Percentiles rank a stretch among this genome's conserved stretches.
Conservation (phyloP, 2,797 vertebrate genomes). For the Yasuhikotakia modesta region DNA sequence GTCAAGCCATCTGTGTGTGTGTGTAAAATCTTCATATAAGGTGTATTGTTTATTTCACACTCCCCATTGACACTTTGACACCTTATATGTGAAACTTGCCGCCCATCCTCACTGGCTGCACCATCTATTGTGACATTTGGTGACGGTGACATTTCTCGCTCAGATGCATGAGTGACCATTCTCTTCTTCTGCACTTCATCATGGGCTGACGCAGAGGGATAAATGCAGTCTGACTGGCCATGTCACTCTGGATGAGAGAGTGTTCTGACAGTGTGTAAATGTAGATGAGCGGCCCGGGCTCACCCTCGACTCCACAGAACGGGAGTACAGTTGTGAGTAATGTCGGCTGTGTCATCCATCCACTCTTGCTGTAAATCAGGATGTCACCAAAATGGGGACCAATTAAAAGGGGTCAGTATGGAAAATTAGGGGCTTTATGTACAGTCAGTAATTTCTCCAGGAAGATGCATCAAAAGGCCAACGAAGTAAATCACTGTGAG, state of each 20-base stretch:
- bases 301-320: conserved; percentile 35
- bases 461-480: conserved; percentile 71
- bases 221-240: conserved; percentile 49
- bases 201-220: conserved; percentile 32
- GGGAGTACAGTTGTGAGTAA: conserved; percentile 38
- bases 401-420: conserved; percentile 71
- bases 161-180: conserved; percentile 51
- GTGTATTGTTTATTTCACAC: conserved; percentile 60
- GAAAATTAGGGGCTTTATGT: conserved; percentile 64
- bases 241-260: conserved; percentile 51
- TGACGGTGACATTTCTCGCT: conserved; percentile 55
- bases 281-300: conserved; percentile 57
- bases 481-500: conserved; percentile 72
- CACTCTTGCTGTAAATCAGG: conserved; percentile 67
- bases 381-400: conserved; percentile 67
- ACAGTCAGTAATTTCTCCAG: conserved; percentile 67
- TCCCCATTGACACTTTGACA: conserved; percentile 58
- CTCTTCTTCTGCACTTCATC: conserved; percentile 47
- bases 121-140: conserved; percentile 52
- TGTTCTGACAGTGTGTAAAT: conserved; percentile 57
- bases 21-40: conserved; percentile 35
- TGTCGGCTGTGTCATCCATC: conserved; percentile 45
- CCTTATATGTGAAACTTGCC: conserved; percentile 51
- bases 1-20: background rate
- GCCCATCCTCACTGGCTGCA: conserved; percentile 4